Percentiles rank a stretch among this genome's conserved stretches.
phyloP scores from a whole-genome alignment of 2,888 invertebrate genomes.

The Nephrotoma flavescens region DNA sequence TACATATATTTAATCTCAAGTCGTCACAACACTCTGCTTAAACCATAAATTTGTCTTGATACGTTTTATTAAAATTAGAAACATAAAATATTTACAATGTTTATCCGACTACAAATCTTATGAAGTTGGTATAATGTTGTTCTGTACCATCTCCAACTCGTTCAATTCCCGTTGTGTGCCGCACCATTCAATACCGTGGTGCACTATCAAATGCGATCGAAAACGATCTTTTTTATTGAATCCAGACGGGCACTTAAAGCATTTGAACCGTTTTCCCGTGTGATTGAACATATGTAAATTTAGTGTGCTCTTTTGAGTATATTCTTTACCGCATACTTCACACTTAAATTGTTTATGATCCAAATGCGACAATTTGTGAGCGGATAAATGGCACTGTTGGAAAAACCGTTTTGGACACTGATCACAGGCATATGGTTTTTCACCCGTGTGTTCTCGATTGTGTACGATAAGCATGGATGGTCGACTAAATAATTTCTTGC shows the following conservation, averaged over 20 bases:
- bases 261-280: conserved; percentile 12
- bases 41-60: not conserved
- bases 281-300: conserved; percentile 15
- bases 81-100: not conserved
- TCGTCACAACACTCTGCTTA: too few species aligned
- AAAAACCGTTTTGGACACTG: not conserved
- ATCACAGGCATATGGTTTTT: not conserved
- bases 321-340: conserved; percentile 11
- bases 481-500: conserved; percentile 8
- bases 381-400: not conserved
- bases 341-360: not conserved
- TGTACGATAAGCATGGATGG: conserved; percentile 7
- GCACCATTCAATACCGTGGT: not conserved
- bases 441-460: conserved; percentile 7
- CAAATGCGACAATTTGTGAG: not conserved
- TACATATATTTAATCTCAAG: too few species aligned
- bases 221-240: conserved; percentile 13
- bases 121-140: not conserved
- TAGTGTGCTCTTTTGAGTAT: conserved; percentile 12
- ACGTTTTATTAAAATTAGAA: not conserved
- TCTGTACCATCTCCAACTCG: not conserved
- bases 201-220: not conserved
- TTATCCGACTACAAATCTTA: not conserved
- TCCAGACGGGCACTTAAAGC: conserved; percentile 9
- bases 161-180: not conserved